Evolutionary conservation across 2,888 invertebrate species (phyloP).

Genomic region (Mythimna vitellina): DNA sequence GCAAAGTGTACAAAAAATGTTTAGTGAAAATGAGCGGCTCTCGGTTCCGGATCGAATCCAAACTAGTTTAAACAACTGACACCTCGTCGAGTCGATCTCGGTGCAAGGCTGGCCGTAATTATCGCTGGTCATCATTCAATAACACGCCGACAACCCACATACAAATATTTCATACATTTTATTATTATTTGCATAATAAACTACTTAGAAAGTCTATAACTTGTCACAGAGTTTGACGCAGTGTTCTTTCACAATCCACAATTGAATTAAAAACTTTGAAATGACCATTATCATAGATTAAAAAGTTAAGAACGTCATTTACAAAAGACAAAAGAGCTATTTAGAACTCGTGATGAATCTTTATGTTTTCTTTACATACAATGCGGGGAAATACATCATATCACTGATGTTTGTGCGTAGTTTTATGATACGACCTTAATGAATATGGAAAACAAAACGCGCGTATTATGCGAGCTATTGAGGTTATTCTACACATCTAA

Average conservation of each 20-base stretch:
- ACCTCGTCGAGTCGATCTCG: slow-evolving; percentile 46
- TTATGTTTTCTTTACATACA: slow-evolving; percentile 31
- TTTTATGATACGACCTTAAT: slow-evolving; percentile 39
- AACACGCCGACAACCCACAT: slow-evolving; percentile 33
- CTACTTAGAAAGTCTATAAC: slow-evolving; percentile 37
- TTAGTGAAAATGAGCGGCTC: slow-evolving; percentile 70
- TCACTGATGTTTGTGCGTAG: slow-evolving; percentile 27
- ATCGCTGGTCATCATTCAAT: slow-evolving; percentile 46
- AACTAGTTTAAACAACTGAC: slow-evolving; percentile 73
- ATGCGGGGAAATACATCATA: slow-evolving; percentile 16
- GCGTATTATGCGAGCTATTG: slow-evolving; percentile 7
- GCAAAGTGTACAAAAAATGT: slow-evolving; percentile 71
- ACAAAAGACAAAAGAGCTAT: slow-evolving; percentile 35
- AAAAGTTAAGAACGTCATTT: slow-evolving; percentile 37
- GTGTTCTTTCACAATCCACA: slow-evolving; percentile 22
- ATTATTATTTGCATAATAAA: slow-evolving; percentile 27
- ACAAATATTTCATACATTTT: slow-evolving; percentile 28
- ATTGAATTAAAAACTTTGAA: slow-evolving; percentile 24
- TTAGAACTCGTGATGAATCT: slow-evolving; percentile 34
- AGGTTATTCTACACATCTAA: slow-evolving; percentile 26
- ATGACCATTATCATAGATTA: slow-evolving; percentile 11
- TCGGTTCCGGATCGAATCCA: slow-evolving; percentile 68
- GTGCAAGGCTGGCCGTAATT: slow-evolving; percentile 53
- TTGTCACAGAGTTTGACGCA: slow-evolving; percentile 4
- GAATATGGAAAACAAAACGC: slow-evolving; percentile 49